These are phyloP conservation scores for Coronaproctus castanopsis DNA, from an alignment of 2,888 invertebrate genomes.

Conservation along the genomic window DNA sequence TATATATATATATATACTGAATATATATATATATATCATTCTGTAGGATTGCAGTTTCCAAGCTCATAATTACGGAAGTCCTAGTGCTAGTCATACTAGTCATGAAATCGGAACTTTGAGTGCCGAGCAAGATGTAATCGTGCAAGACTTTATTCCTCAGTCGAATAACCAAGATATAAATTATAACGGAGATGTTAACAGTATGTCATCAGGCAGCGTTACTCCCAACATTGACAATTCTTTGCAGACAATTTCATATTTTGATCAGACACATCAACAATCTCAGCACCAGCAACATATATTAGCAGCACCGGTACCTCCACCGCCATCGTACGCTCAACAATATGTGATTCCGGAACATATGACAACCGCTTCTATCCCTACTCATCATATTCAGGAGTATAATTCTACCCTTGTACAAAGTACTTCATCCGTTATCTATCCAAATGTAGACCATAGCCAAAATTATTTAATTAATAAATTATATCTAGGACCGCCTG, in stretches of 20 bases:
- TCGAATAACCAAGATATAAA: background rate
- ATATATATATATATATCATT: no score
- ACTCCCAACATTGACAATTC: background rate
- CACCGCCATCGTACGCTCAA: no score
- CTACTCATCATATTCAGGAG: background rate
- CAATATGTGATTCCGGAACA: background rate
- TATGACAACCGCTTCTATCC: background rate
- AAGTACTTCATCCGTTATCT: background rate
- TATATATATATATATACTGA: no score
- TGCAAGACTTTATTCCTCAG: background rate
- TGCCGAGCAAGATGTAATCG: background rate
- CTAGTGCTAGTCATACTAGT: no score
- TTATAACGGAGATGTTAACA: background rate
- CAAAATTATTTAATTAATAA: background rate
- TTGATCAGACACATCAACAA: background rate
- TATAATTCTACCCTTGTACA: background rate
- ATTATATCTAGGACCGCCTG: background rate
- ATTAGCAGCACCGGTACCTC: background rate
- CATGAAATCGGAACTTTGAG: background rate
- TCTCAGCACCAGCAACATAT: background rate
- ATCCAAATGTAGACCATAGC: background rate
- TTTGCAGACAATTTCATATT: background rate
- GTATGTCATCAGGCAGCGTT: background rate
- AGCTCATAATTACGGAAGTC: background rate
- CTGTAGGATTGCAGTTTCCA: background rate